Evolutionary conservation across 1,140 invertebrate genomes (phyloP), one percentile per base, ranked within the genome.

Genomic region (Drosophila navojoa): DNA sequence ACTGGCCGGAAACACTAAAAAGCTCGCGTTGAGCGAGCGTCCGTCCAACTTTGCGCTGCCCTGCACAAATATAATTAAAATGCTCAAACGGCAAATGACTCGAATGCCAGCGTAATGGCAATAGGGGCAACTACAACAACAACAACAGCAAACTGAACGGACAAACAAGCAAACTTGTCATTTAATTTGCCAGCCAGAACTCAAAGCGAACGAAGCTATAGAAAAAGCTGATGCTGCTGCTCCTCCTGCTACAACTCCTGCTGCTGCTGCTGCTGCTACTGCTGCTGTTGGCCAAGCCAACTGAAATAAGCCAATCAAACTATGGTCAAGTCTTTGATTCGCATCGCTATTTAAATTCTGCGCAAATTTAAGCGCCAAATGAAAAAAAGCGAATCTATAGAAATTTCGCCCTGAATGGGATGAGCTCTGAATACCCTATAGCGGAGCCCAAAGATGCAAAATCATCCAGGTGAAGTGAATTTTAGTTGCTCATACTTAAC

Each of bases 21-120:
- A 76, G 67, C 72, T 25, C 44, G 55, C 55, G 55, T 60, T 63
- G 73, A 60, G 59, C 27, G 27, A 27, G 27, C 29, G 7, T 4
- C 5, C 29, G 29, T 32, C 5, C 75, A 62, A 61, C 22, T 44
- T 68, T 74, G 64, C 78, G 71, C 81, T 77, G 74, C 75, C 71
- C 79, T 81, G 82, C 81, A 87, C 81, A 85, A 85, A 85, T 86
- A 86, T 86, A 86, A 86, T 86, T 86, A 86, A 86, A 86, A 79
- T 76, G 81, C 71, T 71, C 64, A 62, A 73, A 61, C 71, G 71
- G 57, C 71, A 74, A 74, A 70, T 74, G 66, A 70, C 67, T 70
- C 58, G 53, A 66, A 59, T 62, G 54, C 63, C 70, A 76, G 29
- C 62, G 62, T 54, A 62, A 53, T 52, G 64, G 35, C 49, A 47